Base-by-base conservation (phyloP, 2,888 invertebrate genomes). In the Scaptomyza reducta region DNA sequence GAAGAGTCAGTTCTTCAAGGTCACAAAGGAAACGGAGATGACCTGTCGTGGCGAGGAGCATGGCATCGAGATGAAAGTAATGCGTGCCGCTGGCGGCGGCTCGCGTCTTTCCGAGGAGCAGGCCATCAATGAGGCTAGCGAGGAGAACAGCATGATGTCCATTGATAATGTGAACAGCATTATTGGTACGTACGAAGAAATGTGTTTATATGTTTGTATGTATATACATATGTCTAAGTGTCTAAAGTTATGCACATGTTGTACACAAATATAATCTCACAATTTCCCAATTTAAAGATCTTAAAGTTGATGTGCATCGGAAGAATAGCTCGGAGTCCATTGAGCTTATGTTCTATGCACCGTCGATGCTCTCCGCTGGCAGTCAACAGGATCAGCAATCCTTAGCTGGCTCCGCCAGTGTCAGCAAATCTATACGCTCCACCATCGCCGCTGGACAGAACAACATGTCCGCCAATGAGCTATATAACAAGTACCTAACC, bases 241-340 rank as follows among this genome's bases (percentile, higher is more conserved):
- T 44, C 25, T 22, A 31, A 16, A 31, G 33, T n/a, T n/a, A 2
- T 49, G n/a, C 22, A 22, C 9, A 35, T 22, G 2, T 38, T 38
- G 38, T 38, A 38, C 14, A n/a, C 7, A 33, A 35, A 25, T 14
- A 50, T 44, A 42, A 31, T 38, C 35, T 40, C 14, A 16, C 9
- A 35, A 13, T 22, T 35, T 11, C 1, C 10, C 13, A 31, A 6
- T 42, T 64, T 62, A 10, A 91, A 95, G 97, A 97, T 93, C 93
- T 97, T 80, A 97, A 97, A 93, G 97, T 97, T 64, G 97, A 98
- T 92, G 97, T 98, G 57, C 97, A 98, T 92, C 94, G 97, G 63
- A 97, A 97, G 90, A 97, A 97, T 90, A 97, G 97, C 88, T 97
- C 97, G 0, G 97, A 96, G 91, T 97, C 97, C 72, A 96, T 96